Percentiles rank a stretch among this genome's conserved stretches.
These are phyloP conservation scores for Malurus elegans DNA, from an alignment of 2,113 vertebrate species.

Conservation along the genomic window DNA sequence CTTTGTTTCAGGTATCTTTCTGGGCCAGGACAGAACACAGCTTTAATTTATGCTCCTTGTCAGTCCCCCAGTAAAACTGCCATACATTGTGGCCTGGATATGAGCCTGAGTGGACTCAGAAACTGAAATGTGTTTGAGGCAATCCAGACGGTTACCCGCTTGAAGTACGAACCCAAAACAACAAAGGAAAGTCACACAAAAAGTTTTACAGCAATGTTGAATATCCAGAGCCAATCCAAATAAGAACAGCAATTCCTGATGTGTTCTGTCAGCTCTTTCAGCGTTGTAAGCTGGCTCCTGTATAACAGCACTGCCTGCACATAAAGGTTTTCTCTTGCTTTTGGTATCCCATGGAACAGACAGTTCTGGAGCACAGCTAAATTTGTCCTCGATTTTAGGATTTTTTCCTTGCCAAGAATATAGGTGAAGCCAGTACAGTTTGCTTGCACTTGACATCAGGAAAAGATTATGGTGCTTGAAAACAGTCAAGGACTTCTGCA, in stretches of 20 bases:
- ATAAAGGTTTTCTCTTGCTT: neutral
- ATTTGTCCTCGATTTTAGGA: neutral
- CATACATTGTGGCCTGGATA: neutral
- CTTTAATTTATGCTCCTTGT: neutral
- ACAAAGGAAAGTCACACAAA: neutral
- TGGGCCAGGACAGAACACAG: neutral
- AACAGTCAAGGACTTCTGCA: neutral
- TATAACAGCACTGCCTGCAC: neutral
- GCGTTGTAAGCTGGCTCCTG: neutral
- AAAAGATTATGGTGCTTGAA: neutral
- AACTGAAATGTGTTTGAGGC: neutral
- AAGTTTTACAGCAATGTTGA: neutral
- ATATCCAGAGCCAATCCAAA: neutral
- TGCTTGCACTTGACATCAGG: neutral
- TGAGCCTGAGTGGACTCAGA: neutral
- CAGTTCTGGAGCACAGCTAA: neutral
- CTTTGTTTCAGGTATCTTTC: neutral
- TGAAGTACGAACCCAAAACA: neutral
- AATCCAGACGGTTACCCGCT: neutral
- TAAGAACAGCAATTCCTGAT: neutral
- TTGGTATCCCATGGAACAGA: neutral
- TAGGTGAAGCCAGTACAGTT: neutral
- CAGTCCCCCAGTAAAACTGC: neutral
- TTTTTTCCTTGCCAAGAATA: neutral
- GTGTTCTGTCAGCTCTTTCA: neutral